phyloP scores from a whole-genome alignment of 2,113 vertebrate genomes.

The Pterocles burchelli region DNA sequence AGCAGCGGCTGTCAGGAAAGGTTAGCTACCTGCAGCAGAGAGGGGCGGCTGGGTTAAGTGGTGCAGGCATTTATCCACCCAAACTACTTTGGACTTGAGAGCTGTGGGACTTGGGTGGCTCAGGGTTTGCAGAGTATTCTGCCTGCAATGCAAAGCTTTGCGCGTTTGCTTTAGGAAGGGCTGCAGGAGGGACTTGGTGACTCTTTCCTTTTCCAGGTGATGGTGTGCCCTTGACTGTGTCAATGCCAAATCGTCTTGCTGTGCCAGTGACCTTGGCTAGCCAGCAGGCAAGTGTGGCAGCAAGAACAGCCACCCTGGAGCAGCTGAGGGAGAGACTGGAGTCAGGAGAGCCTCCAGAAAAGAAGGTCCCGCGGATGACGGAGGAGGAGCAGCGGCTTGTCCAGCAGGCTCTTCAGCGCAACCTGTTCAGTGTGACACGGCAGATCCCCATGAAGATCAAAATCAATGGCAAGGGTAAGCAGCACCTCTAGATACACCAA shows the following conservation, averaged over 20 bases:
- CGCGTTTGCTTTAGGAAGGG: neutral
- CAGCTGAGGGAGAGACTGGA: constrained; percentile 91
- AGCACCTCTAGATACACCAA: rapidly evolving
- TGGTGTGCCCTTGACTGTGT: constrained; percentile 68
- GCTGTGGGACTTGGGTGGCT: neutral
- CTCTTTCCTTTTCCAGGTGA: constrained; percentile 56
- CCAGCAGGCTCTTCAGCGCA: constrained; percentile 94
- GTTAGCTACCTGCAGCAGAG: constrained; percentile 42
- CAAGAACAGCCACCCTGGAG: constrained; percentile 85
- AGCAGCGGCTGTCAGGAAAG: constrained; percentile 84
- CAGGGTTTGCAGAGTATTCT: neutral
- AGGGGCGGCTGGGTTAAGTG: neutral
- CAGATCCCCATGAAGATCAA: constrained; percentile 92
- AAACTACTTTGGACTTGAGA: neutral
- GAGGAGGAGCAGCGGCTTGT: constrained; percentile 94
- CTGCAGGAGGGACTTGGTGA: neutral
- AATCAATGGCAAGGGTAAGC: constrained; percentile 87
- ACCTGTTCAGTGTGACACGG: constrained; percentile 88
- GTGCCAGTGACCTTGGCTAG: constrained; percentile 81
- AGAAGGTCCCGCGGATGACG: constrained; percentile 81
- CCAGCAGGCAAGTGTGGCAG: constrained; percentile 78
- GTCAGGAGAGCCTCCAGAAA: constrained; percentile 85
- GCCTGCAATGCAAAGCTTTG: neutral
- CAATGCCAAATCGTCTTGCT: constrained; percentile 82
- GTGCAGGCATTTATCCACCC: neutral